Evolutionary conservation across 1,140 invertebrate species (phyloP).

Genomic region (Ectropis grisescens): DNA sequence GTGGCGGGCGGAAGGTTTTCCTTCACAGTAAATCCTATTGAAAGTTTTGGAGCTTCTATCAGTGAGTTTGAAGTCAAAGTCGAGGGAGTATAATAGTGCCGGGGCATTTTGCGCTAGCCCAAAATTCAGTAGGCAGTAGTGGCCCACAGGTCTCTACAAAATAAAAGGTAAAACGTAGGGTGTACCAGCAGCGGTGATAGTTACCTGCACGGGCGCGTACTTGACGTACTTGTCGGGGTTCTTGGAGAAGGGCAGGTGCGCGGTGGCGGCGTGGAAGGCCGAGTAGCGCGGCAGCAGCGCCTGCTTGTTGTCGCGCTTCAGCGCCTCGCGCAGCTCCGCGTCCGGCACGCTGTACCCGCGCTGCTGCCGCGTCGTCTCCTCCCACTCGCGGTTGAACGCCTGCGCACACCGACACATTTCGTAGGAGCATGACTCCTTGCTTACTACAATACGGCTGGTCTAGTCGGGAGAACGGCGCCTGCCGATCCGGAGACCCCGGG

Average conservation of each 20-base stretch:
- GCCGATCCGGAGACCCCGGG: too few relatives aligned
- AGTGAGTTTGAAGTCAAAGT: too few relatives aligned
- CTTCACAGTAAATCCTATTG: too few relatives aligned
- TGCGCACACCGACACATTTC: constrained; percentile 33
- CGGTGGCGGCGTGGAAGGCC: constrained; percentile 82
- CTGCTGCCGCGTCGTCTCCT: constrained; percentile 88
- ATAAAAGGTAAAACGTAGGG: too few relatives aligned
- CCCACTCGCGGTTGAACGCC: constrained; percentile 96
- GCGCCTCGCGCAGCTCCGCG: constrained; percentile 83
- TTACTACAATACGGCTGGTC: too few relatives aligned
- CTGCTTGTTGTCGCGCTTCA: constrained; percentile 90
- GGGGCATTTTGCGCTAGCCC: too few relatives aligned
- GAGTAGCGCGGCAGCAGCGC: constrained; percentile 88
- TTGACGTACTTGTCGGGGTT: constrained; percentile 96
- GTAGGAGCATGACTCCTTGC: not conserved
- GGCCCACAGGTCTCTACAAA: too few relatives aligned
- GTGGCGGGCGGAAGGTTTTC: too few relatives aligned
- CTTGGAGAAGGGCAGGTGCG: constrained; percentile 86
- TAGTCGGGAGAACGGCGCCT: too few relatives aligned
- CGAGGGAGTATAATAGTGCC: too few relatives aligned
- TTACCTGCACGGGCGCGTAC: constrained; percentile 86
- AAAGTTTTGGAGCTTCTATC: too few relatives aligned
- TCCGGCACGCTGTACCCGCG: constrained; percentile 95
- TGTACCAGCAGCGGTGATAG: not conserved
- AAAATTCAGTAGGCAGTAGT: too few relatives aligned